Base-by-base conservation (phyloP, 2,888 invertebrate genomes). In the Crossocerus cetratus region DNA sequence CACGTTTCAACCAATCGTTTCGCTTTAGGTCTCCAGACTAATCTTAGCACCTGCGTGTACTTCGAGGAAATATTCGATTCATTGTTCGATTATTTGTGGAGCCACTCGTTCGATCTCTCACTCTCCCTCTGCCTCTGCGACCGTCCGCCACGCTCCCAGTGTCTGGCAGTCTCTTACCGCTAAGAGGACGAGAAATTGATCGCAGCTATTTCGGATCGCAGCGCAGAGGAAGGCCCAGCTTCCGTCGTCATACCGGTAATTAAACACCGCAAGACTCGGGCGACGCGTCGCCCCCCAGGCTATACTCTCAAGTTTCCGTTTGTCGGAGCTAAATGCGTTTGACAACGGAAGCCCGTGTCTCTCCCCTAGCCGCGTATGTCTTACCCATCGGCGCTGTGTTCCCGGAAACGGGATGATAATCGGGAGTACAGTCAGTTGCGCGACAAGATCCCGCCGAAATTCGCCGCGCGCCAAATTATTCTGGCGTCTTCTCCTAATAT, bases 271-370 rank as follows among this genome's bases (percentile, higher is more conserved):
- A 85, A 86, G 89, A 86, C 85, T 83, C 85, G 83, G 85, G 84
- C 8, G 87, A 87, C 85, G 85, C 79, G 32, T 32, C 66, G 86
- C 87, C 88, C 79, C 32, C 8, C 77, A 65, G 81, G 87, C 85
- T 69, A 65, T 81, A 68, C 74, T 75, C 83, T 80, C 84, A 85
- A 88, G 86, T 88, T 87, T 84, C 80, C 87, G 89, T 90, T 90
- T 90, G 89, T 89, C 87, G 83, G 83, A 85, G 83, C 87, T 88
- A 88, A 90, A 87, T 90, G 89, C 89, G 84, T 90, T 90, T 90
- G 90, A 90, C 90, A 90, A 90, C 88, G 86, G 86, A 86, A 88
- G 86, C 85, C 83, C 80, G 82, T 85, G 83, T 86, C 5, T 49
- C 85, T 84, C 82, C 84, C 85, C 82, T 83, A 82, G 84, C 80